Conservation (phyloP, 37 sponge, comb jelly and placozoan genomes). For the Agelas oroides region DNA sequence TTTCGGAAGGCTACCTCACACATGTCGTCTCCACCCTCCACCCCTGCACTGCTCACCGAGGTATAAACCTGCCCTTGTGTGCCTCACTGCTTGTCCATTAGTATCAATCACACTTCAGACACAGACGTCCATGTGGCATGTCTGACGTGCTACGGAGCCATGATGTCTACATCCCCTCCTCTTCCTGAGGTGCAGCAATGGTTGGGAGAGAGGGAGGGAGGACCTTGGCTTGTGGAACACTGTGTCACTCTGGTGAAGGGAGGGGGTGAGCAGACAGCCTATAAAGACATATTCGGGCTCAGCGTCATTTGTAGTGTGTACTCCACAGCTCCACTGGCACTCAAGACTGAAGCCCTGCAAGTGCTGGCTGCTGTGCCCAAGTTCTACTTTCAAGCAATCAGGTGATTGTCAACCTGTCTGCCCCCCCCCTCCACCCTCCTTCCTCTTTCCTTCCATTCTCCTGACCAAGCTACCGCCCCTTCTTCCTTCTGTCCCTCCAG, state of each 20-base stretch:
- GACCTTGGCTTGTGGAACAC: slow-evolving; percentile 49
- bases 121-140: slow-evolving; percentile 63
- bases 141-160: slow-evolving; percentile 65
- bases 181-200: slow-evolving; percentile 66
- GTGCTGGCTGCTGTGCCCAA: slow-evolving; percentile 51
- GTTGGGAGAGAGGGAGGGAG: slow-evolving; percentile 14
- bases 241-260: slow-evolving; percentile 36
- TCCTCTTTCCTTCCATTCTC: too few relatives aligned
- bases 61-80: slow-evolving; percentile 14
- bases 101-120: too few relatives aligned
- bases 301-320: too few relatives aligned
- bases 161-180: slow-evolving; percentile 50
- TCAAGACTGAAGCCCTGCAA: slow-evolving; percentile 58
- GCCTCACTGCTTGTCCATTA: too few relatives aligned
- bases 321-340: neutral
- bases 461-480: too few relatives aligned
- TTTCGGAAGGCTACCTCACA: slow-evolving; percentile 55
- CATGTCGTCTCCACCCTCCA: slow-evolving; percentile 33
- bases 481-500: neutral
- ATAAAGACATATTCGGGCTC: neutral
- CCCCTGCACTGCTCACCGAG: slow-evolving; percentile 26
- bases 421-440: too few relatives aligned
- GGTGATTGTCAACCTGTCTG: neutral
- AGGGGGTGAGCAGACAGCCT: slow-evolving; percentile 16
- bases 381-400: slow-evolving; percentile 54